Percentiles rank a stretch among this genome's conserved stretches.
phyloP scores from a whole-genome alignment of 2,888 invertebrate species.

The Spisula solida region DNA sequence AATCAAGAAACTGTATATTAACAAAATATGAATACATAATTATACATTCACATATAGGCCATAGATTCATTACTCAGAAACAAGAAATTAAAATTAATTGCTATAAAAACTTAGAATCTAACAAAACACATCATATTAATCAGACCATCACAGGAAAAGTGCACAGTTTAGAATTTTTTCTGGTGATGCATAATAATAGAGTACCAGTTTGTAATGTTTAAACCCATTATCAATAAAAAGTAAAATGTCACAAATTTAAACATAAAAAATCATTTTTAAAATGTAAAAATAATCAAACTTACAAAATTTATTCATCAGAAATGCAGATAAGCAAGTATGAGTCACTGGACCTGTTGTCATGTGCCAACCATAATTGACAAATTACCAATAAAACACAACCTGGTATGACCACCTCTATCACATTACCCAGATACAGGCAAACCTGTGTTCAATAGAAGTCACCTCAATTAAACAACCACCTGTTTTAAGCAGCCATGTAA shows the following conservation, averaged over 20 bases:
- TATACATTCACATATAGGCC: no score
- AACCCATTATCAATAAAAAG: neutral
- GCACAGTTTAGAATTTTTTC: neutral
- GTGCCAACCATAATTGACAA: constrained; percentile 3
- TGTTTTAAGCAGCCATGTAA: no score
- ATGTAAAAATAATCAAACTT: neutral
- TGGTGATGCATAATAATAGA: neutral
- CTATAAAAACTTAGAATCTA: no score
- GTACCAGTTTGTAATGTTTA: neutral
- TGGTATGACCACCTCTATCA: neutral
- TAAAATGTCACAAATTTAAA: neutral
- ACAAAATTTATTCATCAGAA: neutral
- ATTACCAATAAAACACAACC: neutral
- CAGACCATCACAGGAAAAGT: neutral
- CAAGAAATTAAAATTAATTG: no score
- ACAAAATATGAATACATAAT: no score
- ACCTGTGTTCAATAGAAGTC: no score
- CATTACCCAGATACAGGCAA: neutral
- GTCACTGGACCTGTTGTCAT: neutral
- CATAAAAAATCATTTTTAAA: neutral
- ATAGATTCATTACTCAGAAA: no score
- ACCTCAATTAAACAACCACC: no score
- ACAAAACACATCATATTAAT: no score
- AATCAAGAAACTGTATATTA: no score
- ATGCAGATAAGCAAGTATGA: neutral